Base-by-base conservation (phyloP, 2,888 invertebrate species). In the Tuberolachnus salignus region DNA sequence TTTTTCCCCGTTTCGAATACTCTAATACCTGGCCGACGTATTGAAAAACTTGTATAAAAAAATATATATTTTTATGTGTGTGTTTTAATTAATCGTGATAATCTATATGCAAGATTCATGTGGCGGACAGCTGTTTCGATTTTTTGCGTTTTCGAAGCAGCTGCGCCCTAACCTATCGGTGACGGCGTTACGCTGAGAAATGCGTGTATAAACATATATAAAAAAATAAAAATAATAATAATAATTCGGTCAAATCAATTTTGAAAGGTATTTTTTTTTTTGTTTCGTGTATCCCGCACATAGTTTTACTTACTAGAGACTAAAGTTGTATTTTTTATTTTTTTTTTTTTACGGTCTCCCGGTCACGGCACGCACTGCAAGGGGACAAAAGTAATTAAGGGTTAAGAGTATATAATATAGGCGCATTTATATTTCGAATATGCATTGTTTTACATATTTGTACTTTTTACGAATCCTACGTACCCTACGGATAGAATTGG, bases 31-130 rank as follows among this genome's bases (percentile, higher is more conserved):
- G 6, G 3, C n/a, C 34, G 49, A 34, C 34, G 13, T 44, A 9
- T 44, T 4, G 4, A 51, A 57, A 70, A 55, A 57, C 21, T 55
- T 34, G 16, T 21, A 72, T 59, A 51, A 51, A 16, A 59, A 51
- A 11, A 26, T 19, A 21, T 23, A 21, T 59, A 16, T 53, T 4
- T 13, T 16, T 13, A 2, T 64, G 13, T 26, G 11, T 57, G n/a
- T 23, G 19, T 61, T 72, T 78, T 78, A 78, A 78, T 78, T 78
- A 78, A 78, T 78, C 26, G 46, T 66, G 66, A 75, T 75, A 75
- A 67, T 57, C 42, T 78, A 51, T 78, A 78, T 78, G 59, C 59
- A 19, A 69, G 78, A 69, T 78, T 67, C 57, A 23, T 51, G 51
- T 61, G 67, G 57, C 13, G 59, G 42, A 61, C 78, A 78, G 78